Conservation (phyloP, 1,140 invertebrate species). For the Uloborus diversus region DNA sequence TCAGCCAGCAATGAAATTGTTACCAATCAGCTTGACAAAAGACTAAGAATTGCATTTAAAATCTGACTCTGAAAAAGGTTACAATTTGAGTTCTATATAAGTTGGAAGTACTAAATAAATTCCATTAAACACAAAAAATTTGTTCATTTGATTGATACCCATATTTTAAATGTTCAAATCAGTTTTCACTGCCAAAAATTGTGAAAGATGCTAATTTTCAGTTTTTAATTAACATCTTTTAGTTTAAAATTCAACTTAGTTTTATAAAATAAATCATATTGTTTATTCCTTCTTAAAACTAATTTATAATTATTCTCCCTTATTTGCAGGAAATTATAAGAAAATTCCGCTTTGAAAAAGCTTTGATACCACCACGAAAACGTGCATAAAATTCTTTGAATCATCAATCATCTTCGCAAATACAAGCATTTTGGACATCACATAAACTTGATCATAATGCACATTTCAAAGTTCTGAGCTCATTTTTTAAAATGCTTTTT, state of each 20-base stretch:
- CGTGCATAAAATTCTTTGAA: background rate
- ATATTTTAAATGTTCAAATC: background rate
- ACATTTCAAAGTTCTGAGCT: background rate
- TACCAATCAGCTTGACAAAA: too few relatives aligned
- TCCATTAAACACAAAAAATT: too few relatives aligned
- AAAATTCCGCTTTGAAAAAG: constrained; percentile 13
- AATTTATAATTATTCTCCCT: background rate
- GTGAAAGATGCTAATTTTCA: background rate
- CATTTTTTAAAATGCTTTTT: background rate
- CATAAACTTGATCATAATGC: background rate
- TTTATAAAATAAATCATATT: background rate
- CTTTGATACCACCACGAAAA: constrained; percentile 4
- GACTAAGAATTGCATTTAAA: too few relatives aligned
- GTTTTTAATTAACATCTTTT: too few relatives aligned
- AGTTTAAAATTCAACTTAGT: background rate
- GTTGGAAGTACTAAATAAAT: too few relatives aligned
- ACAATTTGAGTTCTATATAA: too few relatives aligned
- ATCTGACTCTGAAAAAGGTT: too few relatives aligned
- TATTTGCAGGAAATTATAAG: constrained; percentile 2
- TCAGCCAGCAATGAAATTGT: too few relatives aligned
- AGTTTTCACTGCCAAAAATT: background rate
- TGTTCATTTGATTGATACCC: background rate
- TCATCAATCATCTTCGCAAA: too few relatives aligned
- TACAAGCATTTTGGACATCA: background rate
- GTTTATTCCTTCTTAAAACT: background rate